Conservation (phyloP, 2,888 invertebrate genomes). For the Andrena camellia region DNA sequence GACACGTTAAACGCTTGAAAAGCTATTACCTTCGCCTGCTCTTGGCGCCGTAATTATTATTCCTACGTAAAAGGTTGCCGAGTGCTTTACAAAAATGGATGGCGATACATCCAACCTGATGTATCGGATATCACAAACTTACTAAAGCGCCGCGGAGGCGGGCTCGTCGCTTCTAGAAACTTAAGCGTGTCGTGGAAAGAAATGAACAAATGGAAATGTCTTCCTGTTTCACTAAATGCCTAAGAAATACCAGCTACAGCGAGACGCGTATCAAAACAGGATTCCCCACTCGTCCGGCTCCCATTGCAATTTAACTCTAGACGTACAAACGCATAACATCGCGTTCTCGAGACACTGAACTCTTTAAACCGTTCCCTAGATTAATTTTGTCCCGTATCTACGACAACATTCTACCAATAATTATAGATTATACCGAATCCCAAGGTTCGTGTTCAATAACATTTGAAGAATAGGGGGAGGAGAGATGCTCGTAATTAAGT, state of each 20-base stretch:
- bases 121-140: slow-evolving; percentile 65
- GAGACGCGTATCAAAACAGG: slow-evolving; percentile 53
- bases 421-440: slow-evolving; percentile 20
- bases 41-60: slow-evolving; percentile 41
- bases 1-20: slow-evolving; percentile 57
- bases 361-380: slow-evolving; percentile 28
- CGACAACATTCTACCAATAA: slow-evolving; percentile 34
- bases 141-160: slow-evolving; percentile 48
- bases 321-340: slow-evolving; percentile 15
- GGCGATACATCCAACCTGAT: slow-evolving; percentile 33
- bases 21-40: slow-evolving; percentile 33
- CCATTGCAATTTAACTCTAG: slow-evolving; percentile 21
- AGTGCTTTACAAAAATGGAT: slow-evolving; percentile 69
- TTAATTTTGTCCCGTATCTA: slow-evolving; percentile 29
- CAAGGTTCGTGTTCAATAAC: slow-evolving; percentile 7
- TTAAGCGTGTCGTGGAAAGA: slow-evolving; percentile 53
- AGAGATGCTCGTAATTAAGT: slow-evolving; percentile 1
- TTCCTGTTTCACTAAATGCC: slow-evolving; percentile 71
- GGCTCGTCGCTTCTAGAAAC: slow-evolving; percentile 42
- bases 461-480: neutral
- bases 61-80: slow-evolving; percentile 59
- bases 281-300: slow-evolving; percentile 24
- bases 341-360: slow-evolving; percentile 23
- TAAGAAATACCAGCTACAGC: slow-evolving; percentile 68
- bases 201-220: slow-evolving; percentile 71